phyloP scores from a whole-genome alignment of 2,797 vertebrate genomes.

The Smutsia temminckii region DNA sequence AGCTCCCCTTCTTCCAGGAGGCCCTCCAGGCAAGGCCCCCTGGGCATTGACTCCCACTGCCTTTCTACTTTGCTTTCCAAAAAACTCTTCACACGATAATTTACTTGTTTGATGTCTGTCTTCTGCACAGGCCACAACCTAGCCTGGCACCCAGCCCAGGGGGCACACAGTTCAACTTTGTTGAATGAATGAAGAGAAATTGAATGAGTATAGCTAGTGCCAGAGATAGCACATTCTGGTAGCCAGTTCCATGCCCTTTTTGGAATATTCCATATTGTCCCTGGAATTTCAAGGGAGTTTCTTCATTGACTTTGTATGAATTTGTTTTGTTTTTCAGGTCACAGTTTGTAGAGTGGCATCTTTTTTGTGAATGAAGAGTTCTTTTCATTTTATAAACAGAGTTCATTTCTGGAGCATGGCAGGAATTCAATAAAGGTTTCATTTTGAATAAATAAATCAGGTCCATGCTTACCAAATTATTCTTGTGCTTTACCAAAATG shows the following conservation, averaged over 20 bases:
- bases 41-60: background rate
- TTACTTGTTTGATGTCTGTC: background rate
- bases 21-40: background rate
- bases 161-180: background rate
- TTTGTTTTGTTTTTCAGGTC: background rate
- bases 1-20: background rate
- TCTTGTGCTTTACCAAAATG: background rate
- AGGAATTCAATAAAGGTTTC: background rate
- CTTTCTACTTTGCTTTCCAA: background rate
- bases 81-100: fast-evolving
- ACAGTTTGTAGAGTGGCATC: background rate
- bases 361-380: background rate
- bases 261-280: background rate
- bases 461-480: background rate
- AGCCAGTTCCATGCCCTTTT: background rate
- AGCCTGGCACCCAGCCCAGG: background rate
- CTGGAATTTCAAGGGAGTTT: background rate
- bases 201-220: background rate
- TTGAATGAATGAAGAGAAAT: background rate
- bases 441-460: background rate
- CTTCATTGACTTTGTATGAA: background rate
- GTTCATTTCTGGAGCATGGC: background rate
- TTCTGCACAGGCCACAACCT: background rate
- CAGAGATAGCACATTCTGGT: background rate
- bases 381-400: background rate